These are phyloP conservation scores for Epistrophe grossulariae DNA, from an alignment of 2,888 invertebrate genomes.

Conservation along the genomic window DNA sequence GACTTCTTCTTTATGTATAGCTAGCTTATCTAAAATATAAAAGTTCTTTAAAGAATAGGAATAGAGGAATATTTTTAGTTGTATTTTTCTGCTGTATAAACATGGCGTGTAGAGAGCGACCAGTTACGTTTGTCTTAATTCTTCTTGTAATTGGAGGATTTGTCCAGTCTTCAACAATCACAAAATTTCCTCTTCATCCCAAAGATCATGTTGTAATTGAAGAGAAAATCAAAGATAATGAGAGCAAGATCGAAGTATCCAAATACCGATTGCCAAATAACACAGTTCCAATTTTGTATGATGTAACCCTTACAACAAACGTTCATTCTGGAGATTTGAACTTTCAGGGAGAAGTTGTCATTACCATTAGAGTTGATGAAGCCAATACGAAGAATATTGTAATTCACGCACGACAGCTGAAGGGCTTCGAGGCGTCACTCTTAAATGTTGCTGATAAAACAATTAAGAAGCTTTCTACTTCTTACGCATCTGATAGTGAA, in stretches of 20 bases:
- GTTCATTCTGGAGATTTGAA: conserved; percentile 79
- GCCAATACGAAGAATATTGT: conserved; percentile 84
- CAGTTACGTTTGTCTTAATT: background rate
- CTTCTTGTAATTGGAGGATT: background rate
- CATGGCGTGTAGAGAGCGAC: background rate
- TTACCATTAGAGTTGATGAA: conserved; percentile 84
- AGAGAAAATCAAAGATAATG: background rate
- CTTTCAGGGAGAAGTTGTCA: conserved; percentile 84
- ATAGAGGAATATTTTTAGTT: background rate
- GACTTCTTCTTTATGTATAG: background rate
- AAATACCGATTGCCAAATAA: conserved; percentile 85
- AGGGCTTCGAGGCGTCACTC: conserved; percentile 13
- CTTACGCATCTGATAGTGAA: conserved; percentile 3
- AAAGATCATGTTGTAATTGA: background rate
- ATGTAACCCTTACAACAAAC: conserved; percentile 83
- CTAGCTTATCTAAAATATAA: background rate
- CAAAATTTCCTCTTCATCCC: background rate
- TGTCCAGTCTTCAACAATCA: background rate
- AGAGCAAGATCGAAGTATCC: conserved; percentile 7
- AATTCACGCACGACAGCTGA: conserved; percentile 61
- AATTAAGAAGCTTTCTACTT: background rate
- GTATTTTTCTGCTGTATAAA: background rate
- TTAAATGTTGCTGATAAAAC: background rate
- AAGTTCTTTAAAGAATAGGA: background rate
- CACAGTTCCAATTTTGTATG: conserved; percentile 85